phyloP scores from a whole-genome alignment of 2,888 invertebrate genomes.

The Imbricaverruca yamaguchii region DNA sequence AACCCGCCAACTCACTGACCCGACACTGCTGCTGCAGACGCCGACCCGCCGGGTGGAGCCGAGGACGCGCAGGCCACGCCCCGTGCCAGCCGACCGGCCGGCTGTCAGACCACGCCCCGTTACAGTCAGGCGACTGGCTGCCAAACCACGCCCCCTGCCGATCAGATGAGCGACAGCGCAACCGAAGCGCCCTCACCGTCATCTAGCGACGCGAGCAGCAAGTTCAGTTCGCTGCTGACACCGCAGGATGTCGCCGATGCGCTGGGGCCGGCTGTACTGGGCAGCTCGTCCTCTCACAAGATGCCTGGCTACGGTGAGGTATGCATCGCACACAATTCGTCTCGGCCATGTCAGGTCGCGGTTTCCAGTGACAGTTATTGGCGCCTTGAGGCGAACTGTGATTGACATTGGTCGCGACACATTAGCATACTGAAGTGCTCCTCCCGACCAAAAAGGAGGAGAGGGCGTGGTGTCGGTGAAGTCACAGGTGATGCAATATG shows the following conservation, averaged over 20 bases:
- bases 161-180: neutral
- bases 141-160: neutral
- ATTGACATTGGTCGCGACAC: too few relatives aligned
- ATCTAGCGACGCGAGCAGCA: neutral
- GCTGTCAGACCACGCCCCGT: neutral
- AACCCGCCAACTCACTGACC: neutral
- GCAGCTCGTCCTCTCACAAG: neutral
- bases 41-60: neutral
- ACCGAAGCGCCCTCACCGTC: neutral
- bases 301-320: neutral
- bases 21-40: neutral
- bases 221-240: neutral
- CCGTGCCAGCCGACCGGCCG: neutral
- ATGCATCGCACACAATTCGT: neutral
- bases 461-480: too few relatives aligned
- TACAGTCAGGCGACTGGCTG: neutral
- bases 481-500: too few relatives aligned
- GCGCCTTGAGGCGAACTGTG: too few relatives aligned
- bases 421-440: too few relatives aligned
- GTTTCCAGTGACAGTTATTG: too few relatives aligned
- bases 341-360: too few relatives aligned
- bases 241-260: neutral
- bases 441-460: too few relatives aligned
- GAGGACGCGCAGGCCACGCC: too few relatives aligned
- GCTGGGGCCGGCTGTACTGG: neutral